Base-by-base conservation (phyloP, 2,797 vertebrate genomes). In the Lindbergichthys nudifrons region DNA sequence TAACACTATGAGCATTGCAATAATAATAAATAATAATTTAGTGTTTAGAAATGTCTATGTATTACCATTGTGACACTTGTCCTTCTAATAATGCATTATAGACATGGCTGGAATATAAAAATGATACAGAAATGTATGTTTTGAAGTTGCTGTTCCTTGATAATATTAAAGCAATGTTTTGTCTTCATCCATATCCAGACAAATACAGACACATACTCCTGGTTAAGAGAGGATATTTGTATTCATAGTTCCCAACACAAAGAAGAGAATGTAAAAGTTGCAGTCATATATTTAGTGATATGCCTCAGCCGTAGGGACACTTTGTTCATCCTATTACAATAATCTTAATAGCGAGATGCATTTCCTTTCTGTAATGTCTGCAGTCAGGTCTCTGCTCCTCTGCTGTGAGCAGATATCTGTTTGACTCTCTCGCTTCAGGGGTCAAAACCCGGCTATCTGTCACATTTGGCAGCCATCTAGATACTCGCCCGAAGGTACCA, bases 391-490 rank as follows among this genome's bases (percentile, higher is more conserved):
- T 64, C 46, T 56, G 54, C 73, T 79, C 59, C 67, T 84, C 82
- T 69, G 68, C 81, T 79, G 70, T 73, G 76, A 85, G 73, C 56
- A 79, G 70, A 90, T 77, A 84, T 83, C 79, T 77, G 77, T 80
- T 79, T 87, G 73, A 86, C 76, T 84, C 63, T 73, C 65, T 82
- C 19, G 36, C 81, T 83, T 75, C 79, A 79, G 81, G 87, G 85
- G 83, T 90, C 85, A 90, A 77, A 88, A 66, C 66, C 16, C 15
- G 15, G 63, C 81, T 73, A 88, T 86, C 77, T 79, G 72, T 89
- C 84, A 88, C 75, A 86, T 85, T 84, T 85, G 86, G 62, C 83
- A 80, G 71, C 72, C 77, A 75, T 86, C 74, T 75, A 78, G 85
- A 86, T 77, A 77, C 30, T 50, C 13, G 71, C 82, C 85, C 18